Conservation (phyloP, 2,797 vertebrate genomes). For the Agapornis canus region DNA sequence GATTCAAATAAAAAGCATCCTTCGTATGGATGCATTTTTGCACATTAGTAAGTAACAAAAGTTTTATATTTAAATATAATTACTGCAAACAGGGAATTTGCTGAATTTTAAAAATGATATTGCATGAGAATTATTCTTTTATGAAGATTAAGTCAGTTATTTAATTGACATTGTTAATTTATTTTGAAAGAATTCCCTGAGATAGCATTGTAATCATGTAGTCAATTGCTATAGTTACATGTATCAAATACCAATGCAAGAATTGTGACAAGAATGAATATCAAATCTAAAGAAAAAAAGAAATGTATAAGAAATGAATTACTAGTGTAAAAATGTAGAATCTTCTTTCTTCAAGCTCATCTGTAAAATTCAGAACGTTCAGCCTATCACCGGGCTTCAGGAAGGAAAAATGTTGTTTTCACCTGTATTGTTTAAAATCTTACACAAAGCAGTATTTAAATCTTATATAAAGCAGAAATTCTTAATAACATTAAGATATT, state of each 20-base stretch:
- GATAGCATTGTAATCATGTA: background rate
- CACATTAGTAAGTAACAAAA: background rate
- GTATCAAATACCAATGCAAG: background rate
- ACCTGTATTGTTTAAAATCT: background rate
- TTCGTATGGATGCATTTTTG: background rate
- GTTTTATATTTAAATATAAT: background rate
- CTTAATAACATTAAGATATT: background rate
- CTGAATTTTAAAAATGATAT: background rate
- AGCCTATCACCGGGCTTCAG: background rate
- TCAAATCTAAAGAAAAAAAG: background rate
- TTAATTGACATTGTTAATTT: slow-evolving; percentile 14
- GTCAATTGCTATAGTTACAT: background rate
- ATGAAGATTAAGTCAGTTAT: background rate
- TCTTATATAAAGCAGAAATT: background rate
- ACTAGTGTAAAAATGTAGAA: background rate
- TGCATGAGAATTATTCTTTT: background rate
- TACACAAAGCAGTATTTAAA: background rate
- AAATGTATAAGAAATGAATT: background rate
- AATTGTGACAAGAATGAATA: background rate
- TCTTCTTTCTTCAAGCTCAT: background rate
- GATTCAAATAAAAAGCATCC: background rate
- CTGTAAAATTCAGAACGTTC: background rate
- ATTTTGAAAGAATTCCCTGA: slow-evolving; percentile 4
- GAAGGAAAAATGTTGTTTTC: background rate
- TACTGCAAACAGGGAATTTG: background rate